Conservation (phyloP, 2,113 vertebrate genomes). For the Megaptera novaeangliae region DNA sequence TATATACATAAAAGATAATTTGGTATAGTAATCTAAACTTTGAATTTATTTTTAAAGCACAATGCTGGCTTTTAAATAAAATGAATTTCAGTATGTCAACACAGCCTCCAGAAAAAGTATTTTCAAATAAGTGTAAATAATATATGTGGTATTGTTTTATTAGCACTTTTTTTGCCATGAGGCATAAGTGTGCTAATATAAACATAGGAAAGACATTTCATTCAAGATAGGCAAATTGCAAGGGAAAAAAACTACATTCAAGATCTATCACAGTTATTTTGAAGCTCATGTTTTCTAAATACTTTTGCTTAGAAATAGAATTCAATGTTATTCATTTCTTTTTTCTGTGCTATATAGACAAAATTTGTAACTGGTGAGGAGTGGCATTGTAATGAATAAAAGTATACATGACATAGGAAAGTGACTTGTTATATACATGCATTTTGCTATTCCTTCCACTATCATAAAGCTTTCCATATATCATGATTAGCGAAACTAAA, state of each 20-base stretch:
- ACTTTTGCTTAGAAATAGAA: constrained; percentile 15
- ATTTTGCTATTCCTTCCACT: background rate
- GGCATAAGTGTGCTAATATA: constrained; percentile 37
- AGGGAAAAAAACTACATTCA: background rate
- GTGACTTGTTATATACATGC: background rate
- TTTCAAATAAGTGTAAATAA: constrained; percentile 44
- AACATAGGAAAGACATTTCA: background rate
- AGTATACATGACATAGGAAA: background rate
- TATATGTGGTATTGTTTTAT: constrained; percentile 20
- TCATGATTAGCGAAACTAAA: background rate
- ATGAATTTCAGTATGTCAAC: constrained; percentile 24
- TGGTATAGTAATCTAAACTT: background rate
- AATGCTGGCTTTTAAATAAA: constrained; percentile 42
- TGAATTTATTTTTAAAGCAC: constrained; percentile 34
- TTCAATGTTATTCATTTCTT: background rate
- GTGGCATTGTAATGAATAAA: background rate
- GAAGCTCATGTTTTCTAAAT: constrained; percentile 14
- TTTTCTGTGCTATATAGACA: background rate
- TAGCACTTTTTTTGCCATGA: constrained; percentile 15
- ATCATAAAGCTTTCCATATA: background rate
- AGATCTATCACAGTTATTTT: background rate
- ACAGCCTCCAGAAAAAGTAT: constrained; percentile 31
- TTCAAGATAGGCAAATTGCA: background rate
- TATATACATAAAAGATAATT: background rate
- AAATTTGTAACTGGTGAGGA: background rate